phyloP scores from a whole-genome alignment of 2,888 invertebrate species.

The Lasioglossum morio region DNA sequence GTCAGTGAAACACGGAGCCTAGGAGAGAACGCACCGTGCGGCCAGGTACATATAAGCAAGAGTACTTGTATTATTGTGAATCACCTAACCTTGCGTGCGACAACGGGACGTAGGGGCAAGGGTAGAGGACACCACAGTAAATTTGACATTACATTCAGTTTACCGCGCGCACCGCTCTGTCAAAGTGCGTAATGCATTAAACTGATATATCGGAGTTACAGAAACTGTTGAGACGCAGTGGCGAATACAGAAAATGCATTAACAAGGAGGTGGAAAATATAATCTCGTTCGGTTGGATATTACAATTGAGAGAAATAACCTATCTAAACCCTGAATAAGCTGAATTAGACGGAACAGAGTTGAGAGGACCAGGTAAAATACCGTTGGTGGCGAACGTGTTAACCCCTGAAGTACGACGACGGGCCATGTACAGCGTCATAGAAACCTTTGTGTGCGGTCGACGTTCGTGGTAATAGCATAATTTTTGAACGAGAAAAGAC shows the following conservation, averaged over 20 bases:
- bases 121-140: no score
- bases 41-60: no score
- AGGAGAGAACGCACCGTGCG: no score
- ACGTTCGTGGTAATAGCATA: background rate
- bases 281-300: background rate
- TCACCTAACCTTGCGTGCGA: no score
- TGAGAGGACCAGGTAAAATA: slow-evolving; percentile 8
- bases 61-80: no score
- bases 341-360: slow-evolving; percentile 12
- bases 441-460: background rate
- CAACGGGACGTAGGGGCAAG: no score
- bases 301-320: background rate
- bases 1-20: no score
- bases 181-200: background rate
- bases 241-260: background rate
- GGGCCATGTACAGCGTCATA: background rate
- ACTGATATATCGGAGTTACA: background rate
- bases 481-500: background rate
- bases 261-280: background rate
- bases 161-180: background rate
- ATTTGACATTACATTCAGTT: background rate
- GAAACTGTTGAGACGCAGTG: background rate
- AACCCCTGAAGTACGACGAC: slow-evolving; percentile 9
- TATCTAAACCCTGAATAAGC: background rate
- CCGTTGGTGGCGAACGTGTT: slow-evolving; percentile 8